Percentiles rank a stretch among this genome's conserved stretches.
Conservation (phyloP, 2,797 vertebrate species). For the Hydrolagus colliei region DNA sequence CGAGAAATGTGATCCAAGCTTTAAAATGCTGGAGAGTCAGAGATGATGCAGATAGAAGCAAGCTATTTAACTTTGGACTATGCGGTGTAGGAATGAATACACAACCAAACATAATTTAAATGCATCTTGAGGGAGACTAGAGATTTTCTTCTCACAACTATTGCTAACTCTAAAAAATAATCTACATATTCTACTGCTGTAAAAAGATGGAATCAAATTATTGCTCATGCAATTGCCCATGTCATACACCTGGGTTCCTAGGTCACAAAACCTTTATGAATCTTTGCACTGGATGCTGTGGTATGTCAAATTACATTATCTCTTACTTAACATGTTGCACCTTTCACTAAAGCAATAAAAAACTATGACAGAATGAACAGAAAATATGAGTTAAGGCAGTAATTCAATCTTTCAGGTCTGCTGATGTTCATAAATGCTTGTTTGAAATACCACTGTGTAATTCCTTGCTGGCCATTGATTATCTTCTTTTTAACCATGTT, state of each 20-base stretch:
- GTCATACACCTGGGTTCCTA: background rate
- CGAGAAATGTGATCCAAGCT: too few species aligned
- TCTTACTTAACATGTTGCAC: background rate
- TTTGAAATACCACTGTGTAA: background rate
- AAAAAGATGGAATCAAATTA: background rate
- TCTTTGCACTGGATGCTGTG: background rate
- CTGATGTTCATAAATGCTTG: background rate
- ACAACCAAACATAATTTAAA: too few species aligned
- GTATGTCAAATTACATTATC: too few species aligned
- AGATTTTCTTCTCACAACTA: background rate
- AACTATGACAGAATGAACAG: background rate
- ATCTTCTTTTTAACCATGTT: background rate
- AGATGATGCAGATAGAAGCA: too few species aligned
- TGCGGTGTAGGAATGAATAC: too few species aligned
- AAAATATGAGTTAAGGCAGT: background rate
- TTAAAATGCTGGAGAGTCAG: too few species aligned
- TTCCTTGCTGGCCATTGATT: slow-evolving; percentile 7
- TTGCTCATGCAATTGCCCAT: background rate
- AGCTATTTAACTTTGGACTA: too few species aligned
- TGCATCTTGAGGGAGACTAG: too few species aligned
- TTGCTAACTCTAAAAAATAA: background rate
- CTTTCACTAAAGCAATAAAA: background rate
- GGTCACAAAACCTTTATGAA: background rate
- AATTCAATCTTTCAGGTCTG: background rate
- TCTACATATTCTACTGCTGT: background rate